Conservation (phyloP, 1,140 invertebrate genomes). For the Temnothorax curvispinosus region DNA sequence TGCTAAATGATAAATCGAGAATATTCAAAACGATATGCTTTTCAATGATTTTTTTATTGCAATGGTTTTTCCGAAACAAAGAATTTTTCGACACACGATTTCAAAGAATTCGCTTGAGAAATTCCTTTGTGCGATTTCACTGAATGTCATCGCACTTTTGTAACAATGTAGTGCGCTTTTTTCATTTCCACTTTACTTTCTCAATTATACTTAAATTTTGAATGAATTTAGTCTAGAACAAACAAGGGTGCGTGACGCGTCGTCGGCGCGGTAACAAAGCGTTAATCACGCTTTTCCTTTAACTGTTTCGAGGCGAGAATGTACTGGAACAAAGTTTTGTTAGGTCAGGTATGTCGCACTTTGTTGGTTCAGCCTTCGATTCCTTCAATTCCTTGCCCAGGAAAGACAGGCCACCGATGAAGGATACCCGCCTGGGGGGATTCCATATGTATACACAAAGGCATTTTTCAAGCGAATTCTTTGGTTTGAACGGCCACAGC, state of each 20-base stretch:
- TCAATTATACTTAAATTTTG: constrained; percentile 1
- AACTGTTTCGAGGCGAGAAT: constrained; percentile 14
- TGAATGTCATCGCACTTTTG: neutral
- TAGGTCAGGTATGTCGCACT: constrained; percentile 21
- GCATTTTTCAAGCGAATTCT: constrained; percentile 52
- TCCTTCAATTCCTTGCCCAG: constrained; percentile 3
- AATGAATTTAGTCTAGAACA: constrained; percentile 8
- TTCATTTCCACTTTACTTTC: neutral
- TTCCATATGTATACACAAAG: constrained; percentile 59
- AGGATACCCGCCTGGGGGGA: constrained; percentile 11
- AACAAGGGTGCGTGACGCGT: constrained; percentile 8
- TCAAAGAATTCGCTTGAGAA: no score
- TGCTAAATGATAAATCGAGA: neutral
- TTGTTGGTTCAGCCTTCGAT: constrained; percentile 19
- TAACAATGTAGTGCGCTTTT: neutral
- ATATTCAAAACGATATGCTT: neutral
- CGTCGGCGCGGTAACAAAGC: neutral
- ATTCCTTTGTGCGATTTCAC: neutral
- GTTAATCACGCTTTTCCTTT: constrained; percentile 27
- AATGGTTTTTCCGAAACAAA: neutral
- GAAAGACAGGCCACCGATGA: neutral
- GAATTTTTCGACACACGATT: neutral
- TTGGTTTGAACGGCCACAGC: constrained; percentile 11
- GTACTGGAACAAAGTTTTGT: constrained; percentile 29
- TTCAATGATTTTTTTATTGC: neutral